A percentile compares a stretch with the other conserved stretches of the same genome.
Evolutionary conservation across 1,140 invertebrate species (phyloP).

Genomic region (Drosophila eugracilis): DNA sequence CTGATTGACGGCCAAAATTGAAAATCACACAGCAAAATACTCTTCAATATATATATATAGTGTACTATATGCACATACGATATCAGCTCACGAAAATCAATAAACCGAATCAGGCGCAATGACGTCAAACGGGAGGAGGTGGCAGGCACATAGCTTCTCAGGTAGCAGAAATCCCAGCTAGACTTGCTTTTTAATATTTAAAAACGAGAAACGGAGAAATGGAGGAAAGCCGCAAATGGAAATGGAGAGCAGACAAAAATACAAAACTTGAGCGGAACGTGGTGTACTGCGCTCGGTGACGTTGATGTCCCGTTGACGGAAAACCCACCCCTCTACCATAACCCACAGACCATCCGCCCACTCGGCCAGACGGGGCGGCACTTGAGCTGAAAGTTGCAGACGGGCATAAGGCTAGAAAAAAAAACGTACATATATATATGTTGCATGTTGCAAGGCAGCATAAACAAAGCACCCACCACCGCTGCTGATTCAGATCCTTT

Average conservation of each 20-base stretch:
- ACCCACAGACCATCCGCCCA: conserved; percentile 17
- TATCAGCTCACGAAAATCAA: conserved; percentile 54
- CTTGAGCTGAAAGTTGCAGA: conserved; percentile 72
- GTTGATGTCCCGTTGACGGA: conserved; percentile 46
- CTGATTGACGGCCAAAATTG: conserved; percentile 65
- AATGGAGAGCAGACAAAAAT: conserved; percentile 27
- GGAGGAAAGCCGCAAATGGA: conserved; percentile 41
- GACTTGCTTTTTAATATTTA: conserved; percentile 68
- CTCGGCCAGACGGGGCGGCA: conserved; percentile 58
- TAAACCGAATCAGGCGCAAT: conserved; percentile 38
- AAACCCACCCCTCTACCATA: conserved; percentile 18
- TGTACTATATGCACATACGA: conserved; percentile 5
- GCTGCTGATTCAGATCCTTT: conserved; percentile 27
- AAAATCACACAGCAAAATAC: conserved; percentile 43
- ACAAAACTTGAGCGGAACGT: conserved; percentile 33
- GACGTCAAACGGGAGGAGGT: conserved; percentile 20
- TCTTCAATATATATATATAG: conserved; percentile 21
- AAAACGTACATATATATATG: conserved; percentile 19
- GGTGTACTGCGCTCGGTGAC: conserved; percentile 21
- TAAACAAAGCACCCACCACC: conserved; percentile 49
- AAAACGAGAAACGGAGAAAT: conserved; percentile 44
- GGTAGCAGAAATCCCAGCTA: conserved; percentile 23
- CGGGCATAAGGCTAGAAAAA: conserved; percentile 36
- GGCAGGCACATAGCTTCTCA: conserved; percentile 19
- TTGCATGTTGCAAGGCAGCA: conserved; percentile 42